Conservation (phyloP, 2,797 vertebrate genomes). For the Enoplosus armatus region DNA sequence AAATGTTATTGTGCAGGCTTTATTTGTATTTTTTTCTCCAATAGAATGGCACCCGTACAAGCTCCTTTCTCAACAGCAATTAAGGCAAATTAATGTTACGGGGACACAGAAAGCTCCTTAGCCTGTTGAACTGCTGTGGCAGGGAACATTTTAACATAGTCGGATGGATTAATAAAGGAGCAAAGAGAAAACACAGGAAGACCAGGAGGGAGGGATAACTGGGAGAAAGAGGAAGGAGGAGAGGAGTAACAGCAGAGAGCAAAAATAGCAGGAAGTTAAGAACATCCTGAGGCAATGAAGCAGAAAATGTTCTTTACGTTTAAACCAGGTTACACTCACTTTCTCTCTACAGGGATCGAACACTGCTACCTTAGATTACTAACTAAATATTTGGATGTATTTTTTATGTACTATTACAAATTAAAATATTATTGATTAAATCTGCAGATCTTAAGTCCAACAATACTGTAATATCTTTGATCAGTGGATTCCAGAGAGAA, state of each 20-base stretch:
- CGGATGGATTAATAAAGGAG: slow-evolving; percentile 13
- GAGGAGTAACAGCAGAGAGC: slow-evolving; percentile 3
- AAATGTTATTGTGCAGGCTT: background rate
- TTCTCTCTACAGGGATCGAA: background rate
- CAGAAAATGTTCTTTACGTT: slow-evolving; percentile 23
- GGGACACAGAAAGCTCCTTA: background rate
- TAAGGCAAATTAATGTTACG: background rate
- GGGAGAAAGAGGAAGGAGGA: slow-evolving; percentile 9
- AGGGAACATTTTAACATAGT: background rate
- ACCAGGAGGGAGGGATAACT: background rate
- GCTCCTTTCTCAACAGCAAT: background rate
- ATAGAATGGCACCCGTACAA: too few relatives aligned
- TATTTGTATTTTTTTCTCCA: background rate
- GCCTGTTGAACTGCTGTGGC: background rate
- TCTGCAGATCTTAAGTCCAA: background rate
- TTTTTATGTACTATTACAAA: background rate
- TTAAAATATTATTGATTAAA: background rate
- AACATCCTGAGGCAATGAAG: slow-evolving; percentile 1
- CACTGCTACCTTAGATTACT: background rate
- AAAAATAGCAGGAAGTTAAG: slow-evolving; percentile 13
- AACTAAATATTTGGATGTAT: background rate
- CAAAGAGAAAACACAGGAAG: slow-evolving; percentile 1
- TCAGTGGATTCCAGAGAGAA: background rate
- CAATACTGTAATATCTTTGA: background rate
- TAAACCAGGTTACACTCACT: background rate